Conservation (phyloP, 2,113 vertebrate genomes). For the Pseudonaja textilis region DNA sequence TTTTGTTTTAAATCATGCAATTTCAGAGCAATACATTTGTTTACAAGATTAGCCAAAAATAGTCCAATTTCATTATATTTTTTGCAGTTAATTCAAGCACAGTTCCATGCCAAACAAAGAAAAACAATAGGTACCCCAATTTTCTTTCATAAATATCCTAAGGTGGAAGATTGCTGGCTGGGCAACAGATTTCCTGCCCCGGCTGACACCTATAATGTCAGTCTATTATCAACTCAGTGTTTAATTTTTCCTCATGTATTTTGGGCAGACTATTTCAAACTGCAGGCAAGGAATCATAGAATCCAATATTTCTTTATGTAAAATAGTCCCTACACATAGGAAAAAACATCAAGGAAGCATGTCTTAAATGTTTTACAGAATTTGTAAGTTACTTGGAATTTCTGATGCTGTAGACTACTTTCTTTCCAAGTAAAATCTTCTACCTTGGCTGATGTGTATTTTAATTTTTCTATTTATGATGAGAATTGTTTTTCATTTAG, state of each 20-base stretch:
- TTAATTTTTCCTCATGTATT: neutral
- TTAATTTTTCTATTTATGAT: neutral
- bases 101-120: neutral
- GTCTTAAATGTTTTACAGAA: neutral
- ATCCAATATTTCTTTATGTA: neutral
- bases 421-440: neutral
- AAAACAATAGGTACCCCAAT: constrained; percentile 29
- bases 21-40: neutral
- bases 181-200: constrained; percentile 23
- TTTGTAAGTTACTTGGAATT: neutral
- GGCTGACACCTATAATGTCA: neutral
- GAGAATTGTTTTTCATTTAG: neutral
- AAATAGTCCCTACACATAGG: neutral
- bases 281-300: neutral
- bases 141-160: constrained; percentile 18
- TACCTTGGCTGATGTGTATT: neutral
- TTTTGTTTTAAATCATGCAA: neutral
- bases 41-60: neutral
- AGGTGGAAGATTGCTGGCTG: neutral
- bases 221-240: neutral
- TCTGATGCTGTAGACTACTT: neutral
- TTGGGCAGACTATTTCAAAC: neutral
- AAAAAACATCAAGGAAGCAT: neutral
- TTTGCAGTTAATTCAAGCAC: neutral
- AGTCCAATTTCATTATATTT: neutral